Conservation (phyloP, 2,888 invertebrate genomes). For the Notodonta dromedarius region DNA sequence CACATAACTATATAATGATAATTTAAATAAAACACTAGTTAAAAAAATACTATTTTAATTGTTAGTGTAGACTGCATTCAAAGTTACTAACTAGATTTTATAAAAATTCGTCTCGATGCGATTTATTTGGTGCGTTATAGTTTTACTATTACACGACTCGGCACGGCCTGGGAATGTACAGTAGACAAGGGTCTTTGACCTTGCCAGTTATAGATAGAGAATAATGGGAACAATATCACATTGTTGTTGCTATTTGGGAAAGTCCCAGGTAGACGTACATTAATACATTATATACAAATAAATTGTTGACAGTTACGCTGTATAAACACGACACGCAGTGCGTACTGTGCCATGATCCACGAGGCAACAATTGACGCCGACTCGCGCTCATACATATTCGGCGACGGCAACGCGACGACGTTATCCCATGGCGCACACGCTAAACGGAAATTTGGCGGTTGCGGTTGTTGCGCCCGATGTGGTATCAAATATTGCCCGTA, state of each 20-base stretch:
- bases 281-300: neutral
- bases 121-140: neutral
- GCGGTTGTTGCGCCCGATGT: too few species aligned
- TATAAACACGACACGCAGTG: too few species aligned
- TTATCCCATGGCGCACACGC: too few species aligned
- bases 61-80: neutral
- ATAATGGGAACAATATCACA: neutral
- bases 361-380: too few species aligned
- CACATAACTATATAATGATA: neutral
- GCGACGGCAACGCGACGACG: too few species aligned
- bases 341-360: neutral
- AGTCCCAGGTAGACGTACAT: too few species aligned
- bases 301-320: too few species aligned
- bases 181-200: neutral
- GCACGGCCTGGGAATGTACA: neutral
- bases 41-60: conserved; percentile 4
- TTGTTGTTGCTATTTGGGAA: too few species aligned
- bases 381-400: too few species aligned
- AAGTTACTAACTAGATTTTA: conserved; percentile 4
- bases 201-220: neutral
- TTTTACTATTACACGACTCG: neutral
- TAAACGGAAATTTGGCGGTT: too few species aligned
- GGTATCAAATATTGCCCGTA: too few species aligned
- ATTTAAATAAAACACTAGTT: neutral
- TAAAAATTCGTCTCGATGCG: neutral